Percentiles rank a stretch among this genome's conserved stretches.
phyloP scores from a whole-genome alignment of 30 jellyfish, hydroid and myxozoan genomes.

The Aurelia aurita complex sp. Pacific region DNA sequence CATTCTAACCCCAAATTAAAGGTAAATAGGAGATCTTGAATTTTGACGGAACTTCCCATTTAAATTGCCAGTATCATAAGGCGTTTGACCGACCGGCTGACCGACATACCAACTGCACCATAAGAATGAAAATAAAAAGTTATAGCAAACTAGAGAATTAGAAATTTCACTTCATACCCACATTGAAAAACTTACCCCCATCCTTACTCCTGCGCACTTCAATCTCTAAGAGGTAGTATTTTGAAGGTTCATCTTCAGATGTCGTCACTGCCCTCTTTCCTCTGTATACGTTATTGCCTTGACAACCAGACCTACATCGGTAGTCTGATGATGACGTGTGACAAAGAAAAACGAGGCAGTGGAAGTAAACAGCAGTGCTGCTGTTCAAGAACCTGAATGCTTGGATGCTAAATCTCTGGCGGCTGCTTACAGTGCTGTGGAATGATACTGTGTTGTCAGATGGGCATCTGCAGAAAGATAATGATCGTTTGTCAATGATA shows the following conservation, averaged over 20 bases:
- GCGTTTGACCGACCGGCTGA: too few relatives aligned
- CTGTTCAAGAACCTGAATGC: slow-evolving; percentile 13
- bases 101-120: not conserved
- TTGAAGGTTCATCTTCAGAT: slow-evolving; percentile 1
- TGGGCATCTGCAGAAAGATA: slow-evolving; percentile 12
- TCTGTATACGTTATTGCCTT: slow-evolving; percentile 30
- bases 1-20: too few relatives aligned
- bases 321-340: slow-evolving; percentile 22
- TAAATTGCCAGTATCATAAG: too few relatives aligned
- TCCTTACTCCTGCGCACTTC: not conserved
- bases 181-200: not conserved
- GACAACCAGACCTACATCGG: slow-evolving; percentile 44
- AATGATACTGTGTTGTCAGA: slow-evolving; percentile 23
- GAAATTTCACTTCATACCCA: not conserved
- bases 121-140: not conserved
- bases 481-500: too few relatives aligned
- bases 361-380: slow-evolving; percentile 43
- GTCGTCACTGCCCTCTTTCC: slow-evolving; percentile 34
- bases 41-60: too few relatives aligned
- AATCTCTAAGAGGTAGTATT: slow-evolving; percentile 1
- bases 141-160: too few relatives aligned
- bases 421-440: slow-evolving; percentile 5
- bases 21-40: too few relatives aligned
- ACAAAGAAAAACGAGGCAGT: slow-evolving; percentile 47
- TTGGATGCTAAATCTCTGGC: slow-evolving; percentile 37